Conservation (phyloP, 2,113 vertebrate species). For the Nothobranchius furzeri region DNA sequence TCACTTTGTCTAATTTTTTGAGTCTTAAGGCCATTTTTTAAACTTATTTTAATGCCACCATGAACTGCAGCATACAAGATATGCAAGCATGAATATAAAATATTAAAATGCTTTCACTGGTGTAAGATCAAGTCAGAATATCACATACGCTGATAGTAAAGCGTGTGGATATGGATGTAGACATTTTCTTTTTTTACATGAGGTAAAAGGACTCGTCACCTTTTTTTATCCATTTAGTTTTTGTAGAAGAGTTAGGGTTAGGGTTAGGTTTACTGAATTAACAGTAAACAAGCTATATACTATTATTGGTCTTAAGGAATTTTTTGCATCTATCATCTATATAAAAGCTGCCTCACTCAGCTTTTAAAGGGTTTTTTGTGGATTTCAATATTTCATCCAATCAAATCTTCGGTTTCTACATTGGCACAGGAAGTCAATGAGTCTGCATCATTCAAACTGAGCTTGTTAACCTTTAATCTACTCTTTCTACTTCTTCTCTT, state of each 20-base stretch:
- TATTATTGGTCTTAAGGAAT: no score
- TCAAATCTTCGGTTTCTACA: no score
- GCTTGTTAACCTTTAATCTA: neutral
- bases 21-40: no score
- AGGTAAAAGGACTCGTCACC: neutral
- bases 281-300: no score
- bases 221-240: no score
- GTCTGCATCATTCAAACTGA: neutral
- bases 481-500: neutral
- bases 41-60: neutral
- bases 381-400: neutral
- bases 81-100: slow-evolving; percentile 4
- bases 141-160: neutral
- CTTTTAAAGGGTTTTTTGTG: neutral
- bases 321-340: no score
- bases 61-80: neutral
- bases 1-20: no score
- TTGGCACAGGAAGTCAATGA: neutral
- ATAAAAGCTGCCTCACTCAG: neutral
- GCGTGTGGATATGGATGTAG: slow-evolving; percentile 13
- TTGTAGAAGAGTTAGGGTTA: no score
- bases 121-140: neutral
- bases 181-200: neutral
- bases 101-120: neutral
- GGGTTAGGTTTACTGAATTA: no score